Conservation (phyloP, 2,888 invertebrate genomes). For the Junonia oenone region DNA sequence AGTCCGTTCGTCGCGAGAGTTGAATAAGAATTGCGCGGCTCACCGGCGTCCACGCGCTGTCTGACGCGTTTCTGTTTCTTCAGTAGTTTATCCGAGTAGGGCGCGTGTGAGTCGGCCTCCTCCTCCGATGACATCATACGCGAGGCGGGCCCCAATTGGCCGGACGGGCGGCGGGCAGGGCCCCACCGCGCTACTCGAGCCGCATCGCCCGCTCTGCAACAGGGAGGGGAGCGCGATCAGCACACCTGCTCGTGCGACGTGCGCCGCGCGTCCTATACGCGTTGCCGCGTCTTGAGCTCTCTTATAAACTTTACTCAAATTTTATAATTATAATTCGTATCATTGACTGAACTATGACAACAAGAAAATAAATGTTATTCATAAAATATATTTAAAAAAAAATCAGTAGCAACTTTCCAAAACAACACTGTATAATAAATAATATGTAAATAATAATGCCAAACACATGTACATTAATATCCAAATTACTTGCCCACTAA, state of each 20-base stretch:
- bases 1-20: conserved; percentile 77
- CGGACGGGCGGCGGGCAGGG: conserved; percentile 82
- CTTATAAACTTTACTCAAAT: background rate
- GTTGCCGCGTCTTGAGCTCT: conserved; percentile 18
- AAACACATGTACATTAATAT: background rate
- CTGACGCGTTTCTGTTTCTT: conserved; percentile 96
- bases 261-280: conserved; percentile 35
- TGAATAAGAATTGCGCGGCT: conserved; percentile 95
- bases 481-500: background rate
- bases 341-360: background rate
- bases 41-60: conserved; percentile 97
- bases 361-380: background rate
- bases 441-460: background rate
- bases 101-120: conserved; percentile 95
- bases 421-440: too few species aligned
- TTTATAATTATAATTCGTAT: conserved; percentile 2
- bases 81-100: conserved; percentile 95
- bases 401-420: conserved; percentile 16
- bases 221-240: conserved; percentile 63
- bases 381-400: background rate
- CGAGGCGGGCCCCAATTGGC: conserved; percentile 90
- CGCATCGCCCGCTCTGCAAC: conserved; percentile 77
- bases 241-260: conserved; percentile 64
- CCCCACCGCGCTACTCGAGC: conserved; percentile 74
- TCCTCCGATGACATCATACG: conserved; percentile 98